phyloP scores from a whole-genome alignment of 1,140 invertebrate genomes.

The Agraylea sexmaculata region DNA sequence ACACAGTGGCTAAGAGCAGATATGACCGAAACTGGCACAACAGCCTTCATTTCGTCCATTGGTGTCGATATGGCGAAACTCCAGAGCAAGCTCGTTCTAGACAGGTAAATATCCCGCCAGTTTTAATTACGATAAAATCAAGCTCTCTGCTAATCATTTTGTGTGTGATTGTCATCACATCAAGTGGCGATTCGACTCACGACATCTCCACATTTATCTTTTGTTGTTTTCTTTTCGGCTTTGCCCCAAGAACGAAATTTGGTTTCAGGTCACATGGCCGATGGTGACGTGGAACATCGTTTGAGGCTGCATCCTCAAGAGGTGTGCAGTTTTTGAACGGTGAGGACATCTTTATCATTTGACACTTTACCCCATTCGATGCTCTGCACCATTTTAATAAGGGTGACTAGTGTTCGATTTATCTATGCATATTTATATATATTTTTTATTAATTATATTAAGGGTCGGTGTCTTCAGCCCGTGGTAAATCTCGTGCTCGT shows the following conservation, averaged over 20 bases:
- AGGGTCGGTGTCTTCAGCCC: too few species aligned
- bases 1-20: slow-evolving; percentile 40
- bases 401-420: too few species aligned
- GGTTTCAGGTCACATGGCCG: slow-evolving; percentile 21
- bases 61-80: slow-evolving; percentile 52
- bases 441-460: too few species aligned
- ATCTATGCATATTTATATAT: too few species aligned
- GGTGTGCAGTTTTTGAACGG: slow-evolving; percentile 19
- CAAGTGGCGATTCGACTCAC: slow-evolving; percentile 5
- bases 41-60: slow-evolving; percentile 54
- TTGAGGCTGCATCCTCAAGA: slow-evolving; percentile 17
- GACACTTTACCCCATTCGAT: too few species aligned
- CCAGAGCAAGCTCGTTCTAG: slow-evolving; percentile 48
- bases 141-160: not conserved
- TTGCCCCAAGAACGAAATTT: slow-evolving; percentile 20
- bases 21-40: slow-evolving; percentile 53
- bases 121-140: not conserved
- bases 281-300: slow-evolving; percentile 21
- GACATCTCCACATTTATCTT: slow-evolving; percentile 1
- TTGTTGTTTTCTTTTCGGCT: slow-evolving; percentile 14
- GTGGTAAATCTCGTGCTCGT: too few species aligned
- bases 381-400: too few species aligned
- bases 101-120: slow-evolving; percentile 40
- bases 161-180: slow-evolving; percentile 9
- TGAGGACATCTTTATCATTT: slow-evolving; percentile 20